Evolutionary conservation across 2,888 invertebrate genomes (phyloP), one percentile per base, ranked within the genome.

Genomic region (Embidobia sp.): DNA sequence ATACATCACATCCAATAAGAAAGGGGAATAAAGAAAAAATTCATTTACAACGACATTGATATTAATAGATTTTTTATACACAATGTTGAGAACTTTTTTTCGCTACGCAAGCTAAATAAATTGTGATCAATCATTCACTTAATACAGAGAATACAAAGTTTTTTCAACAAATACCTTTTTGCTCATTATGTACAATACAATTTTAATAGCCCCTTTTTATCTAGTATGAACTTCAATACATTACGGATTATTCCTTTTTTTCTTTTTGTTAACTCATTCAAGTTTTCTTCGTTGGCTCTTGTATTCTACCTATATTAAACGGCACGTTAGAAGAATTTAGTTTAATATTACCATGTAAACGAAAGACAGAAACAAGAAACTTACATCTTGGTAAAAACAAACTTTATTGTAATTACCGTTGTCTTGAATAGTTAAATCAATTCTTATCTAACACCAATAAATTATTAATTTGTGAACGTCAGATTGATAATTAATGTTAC

Each of bases 11-110:
- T n/a, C n/a, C n/a, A n/a, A n/a, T n/a, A n/a, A n/a, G n/a, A 19
- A 1, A 15, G n/a, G 3, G 7, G 27, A 27, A 27, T n/a, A 27
- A 27, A n/a, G 11, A 42, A 19, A 16, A 18, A 44, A 35, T 44
- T 46, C 33, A 22, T 59, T 59, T 42, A 18, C 44, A 8, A 18
- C 13, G 13, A 22, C 16, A 37, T 40, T 16, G 55, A 46, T 59
- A 26, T 59, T 59, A 59, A 59, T 59, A 59, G 46, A 33, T 59
- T 57, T 59, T 57, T 57, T 55, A 6, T n/a, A n/a, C 35, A 26
- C 37, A 26, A 22, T 16, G 53, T 15, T 16, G 7, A 40, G 37
- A 37, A 37, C 51, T 35, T 10, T 53, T 27, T 18, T 26, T 13
- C 26, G 31, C 18, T 8, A n/a, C 16, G 31, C 26, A 26, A 33